Conservation (phyloP, 2,888 invertebrate species). For the Tenthredo mesomela region DNA sequence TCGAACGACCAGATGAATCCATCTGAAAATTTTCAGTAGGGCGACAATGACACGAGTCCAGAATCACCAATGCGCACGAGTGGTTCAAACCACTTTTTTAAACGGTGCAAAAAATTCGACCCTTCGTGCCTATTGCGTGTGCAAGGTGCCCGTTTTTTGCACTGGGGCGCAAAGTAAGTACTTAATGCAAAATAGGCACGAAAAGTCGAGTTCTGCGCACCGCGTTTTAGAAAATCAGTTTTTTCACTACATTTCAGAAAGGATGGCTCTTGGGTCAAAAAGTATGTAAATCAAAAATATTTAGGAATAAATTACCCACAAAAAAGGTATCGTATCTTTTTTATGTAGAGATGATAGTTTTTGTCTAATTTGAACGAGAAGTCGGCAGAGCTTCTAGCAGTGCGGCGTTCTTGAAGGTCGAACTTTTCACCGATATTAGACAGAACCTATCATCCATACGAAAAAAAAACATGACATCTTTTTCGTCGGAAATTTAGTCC, state of each 20-base stretch:
- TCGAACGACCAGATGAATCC: too few relatives aligned
- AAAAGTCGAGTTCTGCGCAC: too few relatives aligned
- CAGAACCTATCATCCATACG: not conserved
- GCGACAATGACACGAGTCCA: too few relatives aligned
- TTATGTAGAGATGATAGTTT: not conserved
- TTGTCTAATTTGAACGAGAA: not conserved
- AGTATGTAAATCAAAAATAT: not conserved
- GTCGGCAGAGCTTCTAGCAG: not conserved
- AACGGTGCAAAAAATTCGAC: too few relatives aligned
- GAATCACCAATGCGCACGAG: too few relatives aligned
- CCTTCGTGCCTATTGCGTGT: too few relatives aligned
- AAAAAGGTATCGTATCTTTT: not conserved
- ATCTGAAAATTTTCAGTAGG: too few relatives aligned
- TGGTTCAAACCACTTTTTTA: too few relatives aligned
- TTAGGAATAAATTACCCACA: not conserved
- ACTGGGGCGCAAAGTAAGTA: too few relatives aligned
- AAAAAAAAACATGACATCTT: not conserved
- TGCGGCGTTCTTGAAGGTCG: not conserved
- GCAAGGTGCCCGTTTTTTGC: too few relatives aligned
- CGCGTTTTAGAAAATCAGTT: not conserved
- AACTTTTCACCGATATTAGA: not conserved
- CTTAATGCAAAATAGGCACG: too few relatives aligned
- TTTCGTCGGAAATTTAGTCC: not conserved
- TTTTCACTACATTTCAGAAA: not conserved
- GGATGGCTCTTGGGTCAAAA: not conserved